A percentile compares a stretch with the other conserved stretches of the same genome.
These are phyloP conservation scores for Myotis yumanensis DNA, from an alignment of 2,113 vertebrate species.

Conservation along the genomic window DNA sequence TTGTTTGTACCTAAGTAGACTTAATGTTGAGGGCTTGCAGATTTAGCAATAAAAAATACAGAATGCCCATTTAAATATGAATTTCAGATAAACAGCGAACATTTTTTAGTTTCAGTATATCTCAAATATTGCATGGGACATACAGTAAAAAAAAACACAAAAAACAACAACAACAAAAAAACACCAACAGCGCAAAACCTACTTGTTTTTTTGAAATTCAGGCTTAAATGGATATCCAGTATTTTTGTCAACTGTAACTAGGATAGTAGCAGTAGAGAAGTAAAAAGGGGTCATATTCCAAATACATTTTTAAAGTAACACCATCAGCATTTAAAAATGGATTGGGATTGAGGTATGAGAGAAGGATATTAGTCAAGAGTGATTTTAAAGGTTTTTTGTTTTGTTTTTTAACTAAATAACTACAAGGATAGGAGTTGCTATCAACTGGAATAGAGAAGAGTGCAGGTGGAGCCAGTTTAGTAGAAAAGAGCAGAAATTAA, in stretches of 20 bases:
- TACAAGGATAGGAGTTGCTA: neutral
- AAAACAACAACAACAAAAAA: neutral
- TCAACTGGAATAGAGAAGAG: neutral
- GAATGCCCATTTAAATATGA: neutral
- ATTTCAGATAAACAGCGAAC: constrained; percentile 16
- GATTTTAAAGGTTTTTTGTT: neutral
- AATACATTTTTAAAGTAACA: constrained; percentile 11
- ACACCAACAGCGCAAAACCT: neutral
- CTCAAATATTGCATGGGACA: neutral
- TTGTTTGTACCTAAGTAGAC: neutral
- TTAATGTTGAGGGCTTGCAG: neutral
- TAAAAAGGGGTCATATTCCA: neutral
- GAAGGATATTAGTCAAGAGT: neutral
- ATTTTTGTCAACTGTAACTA: constrained; percentile 13
- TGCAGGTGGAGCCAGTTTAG: neutral
- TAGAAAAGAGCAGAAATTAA: neutral
- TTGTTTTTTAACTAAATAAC: neutral
- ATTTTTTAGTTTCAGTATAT: neutral
- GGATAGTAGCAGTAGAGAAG: neutral
- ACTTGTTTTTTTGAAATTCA: constrained; percentile 42
- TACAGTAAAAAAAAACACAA: neutral
- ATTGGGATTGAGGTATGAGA: neutral
- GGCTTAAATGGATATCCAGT: neutral
- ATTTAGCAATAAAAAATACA: neutral
- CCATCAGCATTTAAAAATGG: neutral